Percentiles rank a stretch among this genome's conserved stretches.
Evolutionary conservation across 1,140 invertebrate species (phyloP).

Genomic region (Rhagoletis zephyria): DNA sequence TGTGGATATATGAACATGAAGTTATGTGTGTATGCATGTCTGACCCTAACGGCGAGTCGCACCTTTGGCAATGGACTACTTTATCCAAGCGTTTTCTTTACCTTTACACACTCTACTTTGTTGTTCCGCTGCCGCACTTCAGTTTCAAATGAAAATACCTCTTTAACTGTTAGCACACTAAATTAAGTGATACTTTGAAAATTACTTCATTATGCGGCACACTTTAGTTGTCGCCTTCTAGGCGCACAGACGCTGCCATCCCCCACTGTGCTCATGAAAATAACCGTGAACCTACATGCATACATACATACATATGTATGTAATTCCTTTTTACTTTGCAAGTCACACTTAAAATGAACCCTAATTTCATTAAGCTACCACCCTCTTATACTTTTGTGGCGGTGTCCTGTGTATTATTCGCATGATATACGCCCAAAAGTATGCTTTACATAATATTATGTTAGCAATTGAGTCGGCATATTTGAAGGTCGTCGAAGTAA

Average conservation of each 20-base stretch:
- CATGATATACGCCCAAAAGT: neutral
- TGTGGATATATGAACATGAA: neutral
- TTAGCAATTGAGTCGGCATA: neutral
- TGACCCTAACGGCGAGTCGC: neutral
- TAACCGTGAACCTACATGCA: neutral
- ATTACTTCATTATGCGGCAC: conserved; percentile 34
- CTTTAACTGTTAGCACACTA: conserved; percentile 33
- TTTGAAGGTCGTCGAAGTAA: conserved; percentile 30
- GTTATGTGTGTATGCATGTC: neutral
- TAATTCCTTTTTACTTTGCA: neutral
- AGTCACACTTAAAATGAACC: too few relatives aligned
- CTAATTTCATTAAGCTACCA: too few relatives aligned
- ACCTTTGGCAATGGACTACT: neutral
- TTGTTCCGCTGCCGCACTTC: neutral
- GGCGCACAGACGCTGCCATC: neutral
- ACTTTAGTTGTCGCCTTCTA: neutral
- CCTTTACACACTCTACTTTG: neutral
- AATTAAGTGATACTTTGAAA: conserved; percentile 47
- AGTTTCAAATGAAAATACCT: neutral
- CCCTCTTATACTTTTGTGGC: too few relatives aligned
- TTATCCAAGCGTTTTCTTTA: neutral
- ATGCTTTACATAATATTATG: conserved; percentile 7
- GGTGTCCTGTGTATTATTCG: neutral
- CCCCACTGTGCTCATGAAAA: neutral
- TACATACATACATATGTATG: neutral